Percentiles rank a stretch among this genome's conserved stretches.
These are phyloP conservation scores for Agrypnus murinus DNA, from an alignment of 2,888 invertebrate species.

Conservation along the genomic window DNA sequence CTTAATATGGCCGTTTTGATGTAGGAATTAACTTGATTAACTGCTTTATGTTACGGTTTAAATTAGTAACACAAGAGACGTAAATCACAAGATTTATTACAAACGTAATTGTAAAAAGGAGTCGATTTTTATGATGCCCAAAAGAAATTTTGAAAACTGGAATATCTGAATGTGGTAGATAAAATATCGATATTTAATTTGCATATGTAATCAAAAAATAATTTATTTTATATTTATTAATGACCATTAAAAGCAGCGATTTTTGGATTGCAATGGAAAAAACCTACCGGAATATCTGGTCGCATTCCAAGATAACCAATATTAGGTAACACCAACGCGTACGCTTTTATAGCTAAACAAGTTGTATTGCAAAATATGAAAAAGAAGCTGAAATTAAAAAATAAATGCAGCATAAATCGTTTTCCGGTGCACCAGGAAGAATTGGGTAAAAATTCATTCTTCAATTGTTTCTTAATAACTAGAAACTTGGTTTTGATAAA, in stretches of 20 bases:
- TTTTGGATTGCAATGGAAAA: constrained; percentile 4
- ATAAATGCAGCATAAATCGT: neutral
- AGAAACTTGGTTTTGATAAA: too few species aligned
- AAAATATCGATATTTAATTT: too few species aligned
- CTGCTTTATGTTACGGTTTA: neutral
- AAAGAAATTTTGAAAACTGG: too few species aligned
- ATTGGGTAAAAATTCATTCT: too few species aligned
- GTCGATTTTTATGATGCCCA: neutral
- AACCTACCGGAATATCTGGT: constrained; percentile 25
- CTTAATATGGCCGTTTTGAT: neutral
- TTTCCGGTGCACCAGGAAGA: too few species aligned
- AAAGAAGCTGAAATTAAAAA: constrained; percentile 6
- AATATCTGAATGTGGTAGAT: too few species aligned
- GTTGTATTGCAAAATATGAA: constrained; percentile 8
- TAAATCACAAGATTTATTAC: constrained; percentile 8
- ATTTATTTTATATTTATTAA: constrained; percentile 1
- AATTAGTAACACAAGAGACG: neutral
- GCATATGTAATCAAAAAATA: too few species aligned
- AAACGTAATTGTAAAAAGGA: neutral
- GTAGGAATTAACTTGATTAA: constrained; percentile 4
- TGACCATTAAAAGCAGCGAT: neutral
- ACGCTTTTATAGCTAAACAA: constrained; percentile 16
- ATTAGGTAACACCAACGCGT: constrained; percentile 20
- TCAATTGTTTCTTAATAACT: too few species aligned
- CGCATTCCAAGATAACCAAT: constrained; percentile 19